Percentiles rank a stretch among this genome's conserved stretches.
These are phyloP conservation scores for Typhlichthys eigenmanni DNA, from an alignment of 2,797 vertebrate genomes.

Conservation along the genomic window DNA sequence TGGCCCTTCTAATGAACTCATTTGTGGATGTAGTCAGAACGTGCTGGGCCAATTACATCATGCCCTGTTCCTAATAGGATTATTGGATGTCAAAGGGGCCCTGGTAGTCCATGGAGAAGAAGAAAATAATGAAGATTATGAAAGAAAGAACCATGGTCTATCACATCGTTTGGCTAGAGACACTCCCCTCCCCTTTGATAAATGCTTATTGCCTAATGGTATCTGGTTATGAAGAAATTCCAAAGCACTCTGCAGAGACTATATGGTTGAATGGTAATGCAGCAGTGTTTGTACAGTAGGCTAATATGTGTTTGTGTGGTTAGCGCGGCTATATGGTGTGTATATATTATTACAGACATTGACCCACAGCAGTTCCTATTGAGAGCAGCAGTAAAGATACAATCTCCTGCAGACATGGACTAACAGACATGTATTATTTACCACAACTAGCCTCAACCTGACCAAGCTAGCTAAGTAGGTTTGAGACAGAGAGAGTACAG, in stretches of 20 bases:
- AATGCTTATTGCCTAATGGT: too few relatives aligned
- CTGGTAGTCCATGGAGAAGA: too few relatives aligned
- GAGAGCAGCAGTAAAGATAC: not conserved
- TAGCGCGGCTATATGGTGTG: too few relatives aligned
- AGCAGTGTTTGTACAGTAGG: not conserved
- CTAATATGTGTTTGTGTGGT: not conserved
- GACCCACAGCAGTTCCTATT: not conserved
- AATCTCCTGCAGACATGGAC: not conserved
- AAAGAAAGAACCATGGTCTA: too few relatives aligned
- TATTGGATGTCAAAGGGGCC: not conserved
- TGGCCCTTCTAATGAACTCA: constrained; percentile 4
- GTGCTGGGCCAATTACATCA: constrained; percentile 7
- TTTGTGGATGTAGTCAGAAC: constrained; percentile 2
- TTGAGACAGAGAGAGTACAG: not conserved
- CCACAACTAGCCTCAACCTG: not conserved
- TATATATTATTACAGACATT: not conserved
- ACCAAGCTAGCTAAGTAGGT: constrained; percentile 3
- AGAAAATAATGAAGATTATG: too few relatives aligned
- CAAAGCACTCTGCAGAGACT: too few relatives aligned
- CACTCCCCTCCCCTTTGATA: too few relatives aligned
- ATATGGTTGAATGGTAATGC: not conserved
- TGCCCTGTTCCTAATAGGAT: not conserved
- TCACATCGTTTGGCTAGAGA: too few relatives aligned
- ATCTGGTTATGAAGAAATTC: too few relatives aligned
- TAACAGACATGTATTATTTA: constrained; percentile 18